A percentile compares a stretch with the other conserved stretches of the same genome.
Evolutionary conservation across 2,113 vertebrate species (phyloP).

Genomic region (Kobus ellipsiprymnus): DNA sequence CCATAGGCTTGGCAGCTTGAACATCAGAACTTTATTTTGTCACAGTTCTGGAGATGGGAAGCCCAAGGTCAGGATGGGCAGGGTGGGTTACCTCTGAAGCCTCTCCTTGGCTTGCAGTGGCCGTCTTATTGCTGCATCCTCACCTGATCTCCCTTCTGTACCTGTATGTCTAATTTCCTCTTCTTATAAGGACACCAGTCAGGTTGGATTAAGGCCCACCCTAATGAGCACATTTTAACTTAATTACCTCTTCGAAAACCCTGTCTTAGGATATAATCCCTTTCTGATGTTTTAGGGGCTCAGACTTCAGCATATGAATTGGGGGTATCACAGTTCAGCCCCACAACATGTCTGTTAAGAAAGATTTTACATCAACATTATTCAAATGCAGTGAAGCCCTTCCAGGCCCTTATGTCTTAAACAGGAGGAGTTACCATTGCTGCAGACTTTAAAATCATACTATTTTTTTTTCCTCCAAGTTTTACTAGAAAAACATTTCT

Average conservation of each 20-base stretch:
- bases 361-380: neutral
- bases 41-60: neutral
- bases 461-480: neutral
- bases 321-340: neutral
- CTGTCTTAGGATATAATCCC: neutral
- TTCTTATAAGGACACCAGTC: neutral
- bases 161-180: neutral
- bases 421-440: neutral
- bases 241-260: neutral
- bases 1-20: neutral
- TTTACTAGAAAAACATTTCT: conserved; percentile 26
- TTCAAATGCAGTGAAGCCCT: neutral
- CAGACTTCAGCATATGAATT: neutral
- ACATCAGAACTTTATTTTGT: neutral
- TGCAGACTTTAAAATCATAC: neutral
- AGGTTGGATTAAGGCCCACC: neutral
- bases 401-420: neutral
- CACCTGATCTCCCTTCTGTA: neutral
- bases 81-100: neutral
- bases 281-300: neutral
- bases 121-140: neutral
- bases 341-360: neutral
- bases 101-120: neutral
- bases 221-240: neutral
- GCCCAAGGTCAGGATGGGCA: neutral